Evolutionary conservation across 2,888 invertebrate species (phyloP).

Genomic region (Tortrix viridana): DNA sequence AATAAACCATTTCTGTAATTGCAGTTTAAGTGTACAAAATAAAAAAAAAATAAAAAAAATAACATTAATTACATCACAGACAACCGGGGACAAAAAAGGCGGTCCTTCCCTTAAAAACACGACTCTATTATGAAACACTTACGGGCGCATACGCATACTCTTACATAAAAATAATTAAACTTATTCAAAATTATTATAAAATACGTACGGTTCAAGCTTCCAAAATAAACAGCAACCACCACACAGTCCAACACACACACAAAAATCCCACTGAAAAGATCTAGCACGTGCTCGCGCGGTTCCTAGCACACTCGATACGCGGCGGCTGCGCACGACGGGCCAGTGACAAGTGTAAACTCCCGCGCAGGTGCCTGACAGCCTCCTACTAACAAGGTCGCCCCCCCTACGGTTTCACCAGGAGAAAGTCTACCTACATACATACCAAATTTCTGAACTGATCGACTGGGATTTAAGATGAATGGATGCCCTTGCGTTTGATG

Average conservation of each 20-base stretch:
- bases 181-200: background rate
- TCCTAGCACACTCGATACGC: constrained; percentile 53
- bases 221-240: constrained; percentile 34
- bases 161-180: background rate
- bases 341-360: constrained; percentile 75
- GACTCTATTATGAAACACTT: too few relatives aligned
- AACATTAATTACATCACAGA: too few relatives aligned
- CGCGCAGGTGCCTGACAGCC: constrained; percentile 74
- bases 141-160: too few relatives aligned
- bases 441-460: constrained; percentile 82
- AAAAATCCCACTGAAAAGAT: constrained; percentile 40
- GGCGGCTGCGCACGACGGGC: constrained; percentile 71
- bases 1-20: too few relatives aligned
- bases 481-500: constrained; percentile 25
- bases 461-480: constrained; percentile 60
- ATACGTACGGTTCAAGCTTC: constrained; percentile 36
- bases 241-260: constrained; percentile 38
- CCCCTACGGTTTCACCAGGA: constrained; percentile 75
- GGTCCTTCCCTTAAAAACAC: too few relatives aligned
- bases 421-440: constrained; percentile 84
- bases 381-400: constrained; percentile 82
- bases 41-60: too few relatives aligned
- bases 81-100: too few relatives aligned
- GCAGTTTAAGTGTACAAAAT: too few relatives aligned
- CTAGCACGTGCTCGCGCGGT: constrained; percentile 64